These are phyloP conservation scores for Pungitius pungitius DNA, from an alignment of 2,113 vertebrate species.

Conservation along the genomic window DNA sequence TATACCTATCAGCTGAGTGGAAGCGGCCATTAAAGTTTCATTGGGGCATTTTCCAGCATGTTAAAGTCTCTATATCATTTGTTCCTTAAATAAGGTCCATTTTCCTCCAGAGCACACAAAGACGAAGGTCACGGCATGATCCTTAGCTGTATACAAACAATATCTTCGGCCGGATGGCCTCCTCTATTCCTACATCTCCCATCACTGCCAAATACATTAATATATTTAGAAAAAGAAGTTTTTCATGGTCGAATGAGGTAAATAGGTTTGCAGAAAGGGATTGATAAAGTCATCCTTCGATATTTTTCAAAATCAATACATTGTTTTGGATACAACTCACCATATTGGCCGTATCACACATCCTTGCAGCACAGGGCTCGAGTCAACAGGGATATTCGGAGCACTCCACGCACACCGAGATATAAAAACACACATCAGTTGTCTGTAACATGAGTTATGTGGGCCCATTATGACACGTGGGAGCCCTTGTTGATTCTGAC, in stretches of 20 bases:
- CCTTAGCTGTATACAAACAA: background rate
- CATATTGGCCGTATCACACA: background rate
- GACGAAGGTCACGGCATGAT: constrained; percentile 5
- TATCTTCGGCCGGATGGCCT: background rate
- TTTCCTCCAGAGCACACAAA: background rate
- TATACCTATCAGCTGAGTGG: background rate
- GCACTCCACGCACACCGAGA: constrained; percentile 5
- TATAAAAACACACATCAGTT: constrained; percentile 45
- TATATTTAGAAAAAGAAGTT: background rate
- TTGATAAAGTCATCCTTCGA: background rate
- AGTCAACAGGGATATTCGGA: background rate
- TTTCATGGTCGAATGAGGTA: background rate
- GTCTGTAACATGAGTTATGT: constrained; percentile 57
- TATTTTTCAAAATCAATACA: constrained; percentile 1
- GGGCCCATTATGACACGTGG: constrained; percentile 48
- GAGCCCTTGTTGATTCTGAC: constrained; percentile 52
- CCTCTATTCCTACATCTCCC: background rate
- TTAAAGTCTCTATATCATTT: background rate
- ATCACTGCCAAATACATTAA: background rate
- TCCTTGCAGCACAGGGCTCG: constrained; percentile 15
- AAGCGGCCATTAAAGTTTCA: background rate
- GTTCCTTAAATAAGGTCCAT: background rate
- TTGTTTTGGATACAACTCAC: constrained; percentile 10
- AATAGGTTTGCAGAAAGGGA: background rate
- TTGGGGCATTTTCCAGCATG: background rate